phyloP scores from a whole-genome alignment of 2,888 invertebrate species.

The Mythimna vitellina region DNA sequence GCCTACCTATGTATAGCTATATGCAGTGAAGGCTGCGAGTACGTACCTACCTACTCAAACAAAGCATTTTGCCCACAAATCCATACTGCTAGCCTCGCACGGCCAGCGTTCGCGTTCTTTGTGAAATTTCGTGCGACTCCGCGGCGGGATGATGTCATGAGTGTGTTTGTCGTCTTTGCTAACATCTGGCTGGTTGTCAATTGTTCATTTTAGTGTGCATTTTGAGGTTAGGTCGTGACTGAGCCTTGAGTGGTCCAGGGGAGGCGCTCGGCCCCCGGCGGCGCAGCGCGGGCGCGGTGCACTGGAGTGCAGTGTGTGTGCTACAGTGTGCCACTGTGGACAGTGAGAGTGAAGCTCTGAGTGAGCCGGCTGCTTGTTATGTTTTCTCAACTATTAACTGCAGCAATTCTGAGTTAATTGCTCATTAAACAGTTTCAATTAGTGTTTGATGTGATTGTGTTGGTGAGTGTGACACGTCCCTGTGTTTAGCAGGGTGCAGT shows the following conservation, averaged over 20 bases:
- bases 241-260: slow-evolving; percentile 68
- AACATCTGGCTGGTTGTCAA: slow-evolving; percentile 86
- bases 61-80: slow-evolving; percentile 88
- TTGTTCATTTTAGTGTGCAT: slow-evolving; percentile 81
- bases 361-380: slow-evolving; percentile 61
- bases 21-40: slow-evolving; percentile 88
- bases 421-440: slow-evolving; percentile 66
- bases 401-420: slow-evolving; percentile 65
- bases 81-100: slow-evolving; percentile 79
- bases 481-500: slow-evolving; percentile 22
- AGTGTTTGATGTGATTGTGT: slow-evolving; percentile 71
- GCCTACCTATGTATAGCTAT: slow-evolving; percentile 81
- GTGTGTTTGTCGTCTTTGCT: slow-evolving; percentile 75
- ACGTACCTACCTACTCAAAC: slow-evolving; percentile 87
- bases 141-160: slow-evolving; percentile 81
- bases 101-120: slow-evolving; percentile 80
- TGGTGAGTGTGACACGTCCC: slow-evolving; percentile 48
- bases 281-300: slow-evolving; percentile 31
- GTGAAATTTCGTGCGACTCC: slow-evolving; percentile 76
- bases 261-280: slow-evolving; percentile 50
- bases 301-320: slow-evolving; percentile 70
- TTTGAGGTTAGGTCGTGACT: slow-evolving; percentile 89
- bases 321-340: slow-evolving; percentile 69
- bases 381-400: slow-evolving; percentile 62
- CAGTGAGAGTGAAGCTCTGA: slow-evolving; percentile 70